Base-by-base conservation (phyloP, 2,797 vertebrate species). In the Malacoctenus gilli region DNA sequence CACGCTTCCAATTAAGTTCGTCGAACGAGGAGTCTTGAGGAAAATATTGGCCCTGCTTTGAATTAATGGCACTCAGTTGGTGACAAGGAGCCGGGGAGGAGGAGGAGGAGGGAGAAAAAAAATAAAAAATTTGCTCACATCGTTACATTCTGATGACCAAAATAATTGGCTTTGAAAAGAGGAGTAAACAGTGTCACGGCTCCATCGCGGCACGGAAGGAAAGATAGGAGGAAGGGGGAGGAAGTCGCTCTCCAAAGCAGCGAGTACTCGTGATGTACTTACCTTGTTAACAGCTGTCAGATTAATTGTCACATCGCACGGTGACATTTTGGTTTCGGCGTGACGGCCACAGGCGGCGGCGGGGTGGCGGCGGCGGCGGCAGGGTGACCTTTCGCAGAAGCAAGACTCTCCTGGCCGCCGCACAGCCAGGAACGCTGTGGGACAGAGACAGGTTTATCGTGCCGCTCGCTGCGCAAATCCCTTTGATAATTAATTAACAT, bases 131-230 rank as follows among this genome's bases (percentile, higher is more conserved):
- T n/a, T n/a, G 61, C 70, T 77, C 51, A 32, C 18, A 59, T 72
- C 50, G 46, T 79, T 68, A 72, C 68, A 65, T 83, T 61, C 68
- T 80, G 82, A 86, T 82, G 80, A 85, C 79, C 68, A 79, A 82
- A 88, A 89, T 86, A 88, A 90, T 82, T 86, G 85, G 73, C 75
- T 83, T 75, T 71, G 49, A 71, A 70, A 68, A 70, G 35, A 42
- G 48, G 74, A 52, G 72, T 72, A 75, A 87, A 84, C 68, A 77
- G 56, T 46, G 53, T 76, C 25, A 44, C 36, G 46, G 76, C 62
- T 54, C 70, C 52, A 74, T 64, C 64, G 68, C 46, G 32, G 64
- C 39, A 28, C 23, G 1, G 3, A 14, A 16, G 55, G 30, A 60
- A 52, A 43, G 67, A 34, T 6, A 14, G 1, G 4, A 39, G 13